Base-by-base conservation (phyloP, 2,113 vertebrate species). In the Lates calcarifer region DNA sequence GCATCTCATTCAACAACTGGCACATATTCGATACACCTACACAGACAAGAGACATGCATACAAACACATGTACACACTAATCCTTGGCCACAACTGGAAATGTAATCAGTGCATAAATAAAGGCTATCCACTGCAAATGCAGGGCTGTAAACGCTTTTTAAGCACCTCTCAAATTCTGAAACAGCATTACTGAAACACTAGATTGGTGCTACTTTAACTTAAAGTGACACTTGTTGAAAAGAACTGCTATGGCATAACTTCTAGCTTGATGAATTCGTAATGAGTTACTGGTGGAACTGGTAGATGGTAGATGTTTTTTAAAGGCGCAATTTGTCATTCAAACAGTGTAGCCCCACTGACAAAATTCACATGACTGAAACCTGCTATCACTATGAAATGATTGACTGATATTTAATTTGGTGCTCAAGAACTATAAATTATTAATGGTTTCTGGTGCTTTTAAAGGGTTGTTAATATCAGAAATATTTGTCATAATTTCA, bases 1-100 rank as follows among this genome's bases (percentile, higher is more conserved):
- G 41, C 51, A 66, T 18, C 3, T 0, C 29, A 49, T 33, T 74
- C 24, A 71, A 17, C 0, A 8, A 28, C 67, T 74, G 47, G 31
- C 41, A 33, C 53, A 79, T 77, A 58, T 65, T 63, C 53, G 51
- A 63, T 18, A 69, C 79, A 77, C 70, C 65, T 60, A 84, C 62
- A 79, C 66, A 67, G 22, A 41, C 45, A 47, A 51, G 15, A 73
- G 15, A 58, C 67, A 77, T 35, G 63, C 55, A 73, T 18, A 13
- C 26, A 72, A 57, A 45, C 66, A 74, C 60, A 64, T n/a, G 3
- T 10, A 53, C 22, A n/a, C 20, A 68, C 63, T 13, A 79, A 77
- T 74, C 69, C 33, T 55, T 5, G 4, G 15, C 14, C 15, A 17
- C 55, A 51, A 51, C 26, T 39, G 29, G 66, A 64, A 77, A 66